Evolutionary conservation across 1,140 invertebrate genomes (phyloP).

Genomic region (Drosophila melanica): DNA sequence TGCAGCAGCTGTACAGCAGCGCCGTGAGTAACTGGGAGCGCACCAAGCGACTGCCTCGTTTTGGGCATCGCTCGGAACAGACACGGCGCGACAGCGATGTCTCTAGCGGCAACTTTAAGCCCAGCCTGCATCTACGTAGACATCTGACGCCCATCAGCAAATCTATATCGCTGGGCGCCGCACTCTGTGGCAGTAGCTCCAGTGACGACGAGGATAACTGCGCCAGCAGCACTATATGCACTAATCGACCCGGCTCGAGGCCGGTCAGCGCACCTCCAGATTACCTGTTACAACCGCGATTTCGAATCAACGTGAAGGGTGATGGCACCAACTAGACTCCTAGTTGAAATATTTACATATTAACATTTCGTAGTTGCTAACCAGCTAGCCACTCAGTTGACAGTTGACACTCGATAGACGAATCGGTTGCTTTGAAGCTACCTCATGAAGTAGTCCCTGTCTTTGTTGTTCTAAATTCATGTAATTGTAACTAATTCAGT

Average conservation of each 20-base stretch:
- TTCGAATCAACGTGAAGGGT: constrained; percentile 74
- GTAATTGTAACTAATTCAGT: constrained; percentile 11
- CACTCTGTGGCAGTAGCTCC: constrained; percentile 51
- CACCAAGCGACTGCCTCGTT: constrained; percentile 59
- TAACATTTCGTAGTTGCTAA: neutral
- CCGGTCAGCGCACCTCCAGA: constrained; percentile 73
- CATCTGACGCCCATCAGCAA: constrained; percentile 60
- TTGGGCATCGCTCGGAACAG: constrained; percentile 38
- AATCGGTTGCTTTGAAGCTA: neutral
- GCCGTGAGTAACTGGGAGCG: constrained; percentile 85
- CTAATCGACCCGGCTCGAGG: constrained; percentile 24
- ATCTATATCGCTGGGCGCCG: constrained; percentile 60
- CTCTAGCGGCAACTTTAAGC: constrained; percentile 55
- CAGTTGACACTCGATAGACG: neutral
- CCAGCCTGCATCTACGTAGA: constrained; percentile 28
- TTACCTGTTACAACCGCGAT: constrained; percentile 54
- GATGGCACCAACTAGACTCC: constrained; percentile 30
- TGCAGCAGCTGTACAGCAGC: constrained; percentile 86
- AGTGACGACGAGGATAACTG: constrained; percentile 58
- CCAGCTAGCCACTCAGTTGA: constrained; percentile 5
- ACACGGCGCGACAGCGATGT: constrained; percentile 56
- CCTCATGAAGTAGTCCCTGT: constrained; percentile 36
- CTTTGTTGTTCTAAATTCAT: constrained; percentile 58
- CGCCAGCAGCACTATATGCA: constrained; percentile 12
- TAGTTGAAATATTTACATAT: neutral